Percentiles rank a stretch among this genome's conserved stretches.
Evolutionary conservation across 1,140 invertebrate species (phyloP).

Genomic region (Leptopilina clavipes): DNA sequence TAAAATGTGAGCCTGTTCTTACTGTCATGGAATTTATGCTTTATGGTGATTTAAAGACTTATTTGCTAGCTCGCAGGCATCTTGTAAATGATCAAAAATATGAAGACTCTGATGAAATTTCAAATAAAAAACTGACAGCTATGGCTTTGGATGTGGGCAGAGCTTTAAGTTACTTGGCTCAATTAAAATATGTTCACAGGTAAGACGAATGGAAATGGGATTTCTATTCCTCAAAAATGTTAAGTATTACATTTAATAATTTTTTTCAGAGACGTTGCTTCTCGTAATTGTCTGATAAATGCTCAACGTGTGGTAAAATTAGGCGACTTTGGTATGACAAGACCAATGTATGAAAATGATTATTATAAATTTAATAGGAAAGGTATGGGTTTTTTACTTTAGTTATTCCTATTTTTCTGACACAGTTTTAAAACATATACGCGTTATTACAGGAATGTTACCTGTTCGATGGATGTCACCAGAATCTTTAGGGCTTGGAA

Average conservation of each 20-base stretch:
- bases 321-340: conserved; percentile 95
- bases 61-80: conserved; percentile 87
- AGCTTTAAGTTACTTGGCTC: conserved; percentile 87
- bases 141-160: conserved; percentile 92
- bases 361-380: conserved; percentile 91
- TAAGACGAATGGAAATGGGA: conserved; percentile 46
- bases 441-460: conserved; percentile 79
- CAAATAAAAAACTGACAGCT: conserved; percentile 84
- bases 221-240: too few relatives aligned
- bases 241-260: conserved; percentile 26
- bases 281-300: conserved; percentile 92
- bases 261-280: conserved; percentile 85
- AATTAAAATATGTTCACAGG: conserved; percentile 88
- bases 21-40: conserved; percentile 96
- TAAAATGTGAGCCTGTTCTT: conserved; percentile 88
- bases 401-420: neutral
- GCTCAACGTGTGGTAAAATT: conserved; percentile 88
- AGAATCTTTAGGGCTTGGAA: conserved; percentile 85
- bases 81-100: conserved; percentile 82
- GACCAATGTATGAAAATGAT: conserved; percentile 90
- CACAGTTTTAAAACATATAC: neutral
- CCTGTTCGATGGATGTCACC: conserved; percentile 97
- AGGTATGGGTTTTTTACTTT: conserved; percentile 73
- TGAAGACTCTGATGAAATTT: conserved; percentile 84
- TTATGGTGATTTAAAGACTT: conserved; percentile 93